Conservation (phyloP, 2,797 vertebrate species). For the Taeniopygia guttata region DNA sequence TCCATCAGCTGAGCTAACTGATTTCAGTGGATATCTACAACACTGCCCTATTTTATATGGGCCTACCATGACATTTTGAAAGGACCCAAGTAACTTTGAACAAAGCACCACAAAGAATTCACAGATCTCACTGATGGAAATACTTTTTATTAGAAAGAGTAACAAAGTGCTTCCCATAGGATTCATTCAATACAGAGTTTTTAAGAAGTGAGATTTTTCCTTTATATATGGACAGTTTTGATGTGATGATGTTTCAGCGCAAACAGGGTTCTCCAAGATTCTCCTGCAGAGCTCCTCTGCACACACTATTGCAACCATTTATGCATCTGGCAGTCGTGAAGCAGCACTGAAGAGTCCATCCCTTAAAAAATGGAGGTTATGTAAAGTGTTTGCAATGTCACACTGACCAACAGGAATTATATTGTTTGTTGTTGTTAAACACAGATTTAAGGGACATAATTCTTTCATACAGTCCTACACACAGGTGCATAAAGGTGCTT, state of each 20-base stretch:
- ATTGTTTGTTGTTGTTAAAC: not conserved
- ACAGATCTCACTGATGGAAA: not conserved
- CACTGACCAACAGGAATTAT: not conserved
- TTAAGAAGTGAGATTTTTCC: not conserved
- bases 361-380: not conserved
- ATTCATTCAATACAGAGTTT: constrained; percentile 22
- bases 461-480: not conserved
- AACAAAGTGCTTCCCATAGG: constrained; percentile 48
- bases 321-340: not conserved
- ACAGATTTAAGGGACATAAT: not conserved
- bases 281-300: not conserved
- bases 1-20: not conserved
- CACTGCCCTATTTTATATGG: not conserved
- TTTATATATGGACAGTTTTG: not conserved
- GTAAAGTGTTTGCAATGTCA: not conserved
- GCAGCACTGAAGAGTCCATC: not conserved
- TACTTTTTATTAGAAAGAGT: constrained; percentile 69
- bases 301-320: not conserved
- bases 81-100: not conserved
- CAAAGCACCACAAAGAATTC: not conserved
- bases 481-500: not conserved
- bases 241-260: constrained; percentile 6
- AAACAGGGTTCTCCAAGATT: not conserved
- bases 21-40: not conserved
- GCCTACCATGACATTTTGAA: not conserved